These are phyloP conservation scores for Scaptomyza graminum DNA, from an alignment of 1,140 invertebrate genomes.

Conservation along the genomic window DNA sequence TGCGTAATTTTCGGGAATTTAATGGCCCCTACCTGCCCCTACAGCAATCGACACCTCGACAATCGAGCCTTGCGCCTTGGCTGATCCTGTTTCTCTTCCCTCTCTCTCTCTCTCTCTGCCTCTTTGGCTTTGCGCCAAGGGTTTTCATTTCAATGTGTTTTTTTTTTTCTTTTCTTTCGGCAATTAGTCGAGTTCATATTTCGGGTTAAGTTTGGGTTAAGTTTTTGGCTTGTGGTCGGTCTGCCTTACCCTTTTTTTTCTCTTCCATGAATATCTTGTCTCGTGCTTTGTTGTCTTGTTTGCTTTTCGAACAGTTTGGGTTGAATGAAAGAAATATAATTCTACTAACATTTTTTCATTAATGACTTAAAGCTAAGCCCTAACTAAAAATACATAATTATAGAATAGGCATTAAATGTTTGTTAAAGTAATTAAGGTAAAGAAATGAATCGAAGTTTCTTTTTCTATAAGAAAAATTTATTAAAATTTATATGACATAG, in stretches of 20 bases:
- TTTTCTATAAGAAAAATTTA: background rate
- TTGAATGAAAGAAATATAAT: background rate
- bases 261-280: conserved; percentile 1
- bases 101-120: background rate
- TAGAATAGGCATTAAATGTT: background rate
- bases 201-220: conserved; percentile 60
- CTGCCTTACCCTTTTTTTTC: conserved; percentile 2
- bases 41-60: conserved; percentile 44
- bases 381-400: background rate
- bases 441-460: background rate
- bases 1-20: conserved; percentile 51
- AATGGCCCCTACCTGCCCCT: conserved; percentile 42
- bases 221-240: conserved; percentile 30
- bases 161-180: conserved; percentile 55
- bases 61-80: conserved; percentile 7
- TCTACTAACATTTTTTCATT: background rate
- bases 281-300: conserved; percentile 10
- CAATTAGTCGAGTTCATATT: conserved; percentile 64
- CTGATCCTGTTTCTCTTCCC: conserved; percentile 15
- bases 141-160: conserved; percentile 52
- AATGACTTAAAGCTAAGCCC: background rate
- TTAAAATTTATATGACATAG: background rate
- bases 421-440: background rate
- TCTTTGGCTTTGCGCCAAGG: background rate
- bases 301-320: background rate